Evolutionary conservation across 2,797 vertebrate genomes (phyloP), one percentile per base, ranked within the genome.

Genomic region (Decapterus maruadsi): DNA sequence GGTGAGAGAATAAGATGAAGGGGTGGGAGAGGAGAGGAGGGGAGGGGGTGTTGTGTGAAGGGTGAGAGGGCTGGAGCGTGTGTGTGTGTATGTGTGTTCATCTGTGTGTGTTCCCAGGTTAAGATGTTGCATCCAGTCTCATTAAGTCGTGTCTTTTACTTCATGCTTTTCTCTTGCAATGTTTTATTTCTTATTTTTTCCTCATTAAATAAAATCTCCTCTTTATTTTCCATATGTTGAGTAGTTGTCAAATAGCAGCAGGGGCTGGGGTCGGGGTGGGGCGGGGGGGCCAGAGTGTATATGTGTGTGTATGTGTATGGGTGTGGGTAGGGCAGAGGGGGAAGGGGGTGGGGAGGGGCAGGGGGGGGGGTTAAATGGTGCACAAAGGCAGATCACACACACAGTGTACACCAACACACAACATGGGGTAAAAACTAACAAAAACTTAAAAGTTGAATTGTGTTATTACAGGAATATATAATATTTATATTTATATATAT

Each of bases 221-320:
- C 59, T 78, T 93, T 94, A 93, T 91, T 96, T 95, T 57, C 94
- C 94, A 89, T 93, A 93, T 9, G 94, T 95, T 96, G 94, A 94
- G 94, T 95, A 84, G 95, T 96, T 94, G 95, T 96, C 95, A 95
- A 96, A 95, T 38, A 90, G 88, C 81, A 84, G 95, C 94, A 75
- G 94, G 72, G 68, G 69, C 31, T 45, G 66, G 16, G 45, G 31
- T 5, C 1, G 31, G 31, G 12, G 43, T 16, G 43, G 73, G 63
- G 29, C 3, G 26, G 26, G 26, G 26, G 19, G 43, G n/a, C 5
- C 7, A 61, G 63, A 40, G 51, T 71, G 72, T 71, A 14, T 73
- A 9, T 66, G 45, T 58, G 51, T 58, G 40, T 61, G 26, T 66
- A 26, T 59, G 50, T 70, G 31, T 58, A 17, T 63, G 43, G 68